phyloP scores from a whole-genome alignment of 2,113 vertebrate genomes.

The Nothocercus julius region DNA sequence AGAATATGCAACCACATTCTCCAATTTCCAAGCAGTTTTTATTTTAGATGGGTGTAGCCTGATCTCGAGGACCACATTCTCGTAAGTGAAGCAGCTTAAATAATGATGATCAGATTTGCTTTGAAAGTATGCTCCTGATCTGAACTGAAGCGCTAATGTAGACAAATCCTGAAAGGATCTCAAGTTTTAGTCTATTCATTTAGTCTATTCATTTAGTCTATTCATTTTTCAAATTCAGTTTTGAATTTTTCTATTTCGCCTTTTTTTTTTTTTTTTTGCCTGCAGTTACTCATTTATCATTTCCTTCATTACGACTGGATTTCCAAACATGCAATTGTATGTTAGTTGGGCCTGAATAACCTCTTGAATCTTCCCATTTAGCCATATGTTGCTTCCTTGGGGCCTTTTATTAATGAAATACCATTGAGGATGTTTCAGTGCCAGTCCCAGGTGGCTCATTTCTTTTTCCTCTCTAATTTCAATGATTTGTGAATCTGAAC shows the following conservation, averaged over 20 bases:
- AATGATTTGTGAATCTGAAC: neutral
- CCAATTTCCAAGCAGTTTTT: neutral
- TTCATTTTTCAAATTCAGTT: neutral
- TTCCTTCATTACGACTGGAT: neutral
- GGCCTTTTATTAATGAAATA: neutral
- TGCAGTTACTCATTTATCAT: neutral
- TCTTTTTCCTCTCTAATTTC: neutral
- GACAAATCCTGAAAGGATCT: neutral
- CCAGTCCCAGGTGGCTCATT: slow-evolving; percentile 7
- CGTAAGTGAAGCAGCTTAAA: neutral
- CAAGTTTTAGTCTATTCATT: neutral
- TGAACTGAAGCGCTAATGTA: neutral
- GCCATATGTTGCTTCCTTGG: neutral
- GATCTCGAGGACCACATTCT: neutral
- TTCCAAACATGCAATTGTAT: neutral
- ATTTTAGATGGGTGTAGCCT: neutral
- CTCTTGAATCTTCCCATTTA: neutral
- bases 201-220: neutral
- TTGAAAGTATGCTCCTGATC: neutral
- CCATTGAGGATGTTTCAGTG: neutral
- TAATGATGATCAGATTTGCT: neutral
- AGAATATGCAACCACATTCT: neutral
- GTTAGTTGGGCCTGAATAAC: neutral
- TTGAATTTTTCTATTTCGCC: neutral
- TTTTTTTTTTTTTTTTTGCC: neutral